Base-by-base conservation (phyloP, 2,888 invertebrate genomes). In the Toxonevra muliebris region DNA sequence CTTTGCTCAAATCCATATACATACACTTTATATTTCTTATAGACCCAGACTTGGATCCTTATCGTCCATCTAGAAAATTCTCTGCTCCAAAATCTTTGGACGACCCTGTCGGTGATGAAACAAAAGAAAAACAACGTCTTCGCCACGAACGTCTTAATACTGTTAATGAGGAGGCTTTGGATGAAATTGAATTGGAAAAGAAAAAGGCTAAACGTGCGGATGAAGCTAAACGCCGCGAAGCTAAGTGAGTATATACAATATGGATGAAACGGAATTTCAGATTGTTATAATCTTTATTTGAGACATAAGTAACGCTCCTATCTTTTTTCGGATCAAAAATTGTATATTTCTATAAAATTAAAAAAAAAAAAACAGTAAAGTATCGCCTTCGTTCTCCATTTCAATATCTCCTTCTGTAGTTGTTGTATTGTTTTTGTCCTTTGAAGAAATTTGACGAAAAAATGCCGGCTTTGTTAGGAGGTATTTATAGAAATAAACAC, bases 21-120 rank as follows among this genome's bases (percentile, higher is more conserved):
- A 19, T 64, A 64, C 19, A 61, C 50, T 55, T 55, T 61, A 58
- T 69, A 41, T 30, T 73, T 62, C 61, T 72, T 74, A 61, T 77
- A 78, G 83, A 87, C 88, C 88, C 88, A 75, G 88, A 89, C 79
- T 87, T 91, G 87, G 88, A 90, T 74, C 90, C 91, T 74, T 87
- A 88, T 83, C 89, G 91, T 80, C 90, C 91, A 78, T 88, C 90
- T 80, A 88, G 91, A 82, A 90, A 89, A 84, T 92, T 92, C 86
- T 88, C 89, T 82, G 87, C 87, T 70, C 88, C 87, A 66, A 84
- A 87, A 77, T 83, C 84, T 64, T 85, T 89, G 83, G 89, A 90
- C 73, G 89, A 90, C 76, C 88, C 88, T 1, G 65, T 77, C 15
- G 86, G 85, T 68, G 79, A 87, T 70, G 89, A 91, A 76, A 82